These are phyloP conservation scores for Syngnathus rostellatus DNA, from an alignment of 2,797 vertebrate genomes.

Conservation along the genomic window DNA sequence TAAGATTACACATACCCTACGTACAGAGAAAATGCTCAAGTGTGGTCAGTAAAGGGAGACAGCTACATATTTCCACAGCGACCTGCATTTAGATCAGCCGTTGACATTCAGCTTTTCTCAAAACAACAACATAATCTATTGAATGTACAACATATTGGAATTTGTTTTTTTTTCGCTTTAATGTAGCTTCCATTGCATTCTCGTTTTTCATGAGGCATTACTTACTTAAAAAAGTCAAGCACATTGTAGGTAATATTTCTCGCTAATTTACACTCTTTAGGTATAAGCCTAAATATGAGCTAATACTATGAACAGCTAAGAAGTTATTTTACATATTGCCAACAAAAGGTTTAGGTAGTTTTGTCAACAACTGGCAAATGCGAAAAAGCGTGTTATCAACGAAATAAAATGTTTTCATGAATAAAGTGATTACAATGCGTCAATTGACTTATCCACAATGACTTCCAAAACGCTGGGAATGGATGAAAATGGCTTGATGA, in stretches of 20 bases:
- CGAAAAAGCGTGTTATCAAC: conserved; percentile 1
- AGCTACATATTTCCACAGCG: conserved; percentile 65
- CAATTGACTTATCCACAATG: not conserved
- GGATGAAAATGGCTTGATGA: not conserved
- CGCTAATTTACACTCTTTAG: conserved; percentile 59
- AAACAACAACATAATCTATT: conserved; percentile 42
- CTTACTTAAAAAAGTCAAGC: conserved; percentile 33
- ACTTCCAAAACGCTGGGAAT: not conserved
- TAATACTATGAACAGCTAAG: conserved; percentile 53
- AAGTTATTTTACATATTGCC: conserved; percentile 60
- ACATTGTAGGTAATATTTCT: conserved; percentile 38
- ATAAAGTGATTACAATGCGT: not conserved
- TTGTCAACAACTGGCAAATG: conserved; percentile 16
- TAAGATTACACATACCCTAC: conserved; percentile 50
- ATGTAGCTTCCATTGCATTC: conserved; percentile 46
- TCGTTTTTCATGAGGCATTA: conserved; percentile 44
- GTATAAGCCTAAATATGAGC: conserved; percentile 51
- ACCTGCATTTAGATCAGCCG: conserved; percentile 45
- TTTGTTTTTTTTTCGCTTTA: conserved; percentile 16
- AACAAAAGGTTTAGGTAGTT: conserved; percentile 19
- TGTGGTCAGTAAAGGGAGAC: conserved; percentile 44
- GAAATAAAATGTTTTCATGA: not conserved
- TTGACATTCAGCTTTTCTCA: conserved; percentile 68
- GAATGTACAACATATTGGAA: conserved; percentile 43
- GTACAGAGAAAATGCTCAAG: conserved; percentile 60